phyloP scores from a whole-genome alignment of 2,888 invertebrate genomes.

The Metalampra italica region DNA sequence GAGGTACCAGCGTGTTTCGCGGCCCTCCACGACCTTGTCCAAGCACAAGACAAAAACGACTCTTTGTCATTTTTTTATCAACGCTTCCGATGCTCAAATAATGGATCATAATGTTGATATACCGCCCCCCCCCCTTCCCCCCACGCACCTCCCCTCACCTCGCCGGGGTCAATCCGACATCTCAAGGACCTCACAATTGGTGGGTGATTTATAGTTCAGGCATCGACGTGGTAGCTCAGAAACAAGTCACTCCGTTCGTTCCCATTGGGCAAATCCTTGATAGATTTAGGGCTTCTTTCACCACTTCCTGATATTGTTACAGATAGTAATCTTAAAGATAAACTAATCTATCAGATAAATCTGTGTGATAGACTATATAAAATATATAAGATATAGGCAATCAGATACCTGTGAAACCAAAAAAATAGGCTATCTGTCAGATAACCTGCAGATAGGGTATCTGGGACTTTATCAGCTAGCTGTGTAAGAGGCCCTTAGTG shows the following conservation, averaged over 20 bases:
- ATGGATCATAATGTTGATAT: conserved; percentile 15
- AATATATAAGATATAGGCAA: too few relatives aligned
- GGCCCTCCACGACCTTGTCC: conserved; percentile 9
- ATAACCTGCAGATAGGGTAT: too few relatives aligned
- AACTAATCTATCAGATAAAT: too few relatives aligned
- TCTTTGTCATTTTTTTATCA: conserved; percentile 16
- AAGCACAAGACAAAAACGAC: conserved; percentile 11
- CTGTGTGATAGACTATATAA: too few relatives aligned
- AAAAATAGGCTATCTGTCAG: too few relatives aligned
- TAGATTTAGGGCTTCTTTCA: too few relatives aligned
- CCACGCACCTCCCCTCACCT: not conserved
- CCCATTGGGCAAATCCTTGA: not conserved
- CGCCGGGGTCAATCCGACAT: not conserved
- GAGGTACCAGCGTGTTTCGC: not conserved
- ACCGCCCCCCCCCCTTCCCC: conserved; percentile 3
- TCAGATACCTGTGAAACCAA: too few relatives aligned
- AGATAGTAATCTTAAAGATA: too few relatives aligned
- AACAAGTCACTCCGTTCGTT: not conserved
- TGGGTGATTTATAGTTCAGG: not conserved
- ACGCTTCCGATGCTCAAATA: conserved; percentile 10
- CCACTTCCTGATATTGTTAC: too few relatives aligned
- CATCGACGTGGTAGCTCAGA: too few relatives aligned
- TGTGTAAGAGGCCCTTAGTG: too few relatives aligned
- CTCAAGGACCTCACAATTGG: not conserved
- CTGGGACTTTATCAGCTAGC: too few relatives aligned